These are phyloP conservation scores for Pegoplata infirma DNA, from an alignment of 2,888 invertebrate species.

Conservation along the genomic window DNA sequence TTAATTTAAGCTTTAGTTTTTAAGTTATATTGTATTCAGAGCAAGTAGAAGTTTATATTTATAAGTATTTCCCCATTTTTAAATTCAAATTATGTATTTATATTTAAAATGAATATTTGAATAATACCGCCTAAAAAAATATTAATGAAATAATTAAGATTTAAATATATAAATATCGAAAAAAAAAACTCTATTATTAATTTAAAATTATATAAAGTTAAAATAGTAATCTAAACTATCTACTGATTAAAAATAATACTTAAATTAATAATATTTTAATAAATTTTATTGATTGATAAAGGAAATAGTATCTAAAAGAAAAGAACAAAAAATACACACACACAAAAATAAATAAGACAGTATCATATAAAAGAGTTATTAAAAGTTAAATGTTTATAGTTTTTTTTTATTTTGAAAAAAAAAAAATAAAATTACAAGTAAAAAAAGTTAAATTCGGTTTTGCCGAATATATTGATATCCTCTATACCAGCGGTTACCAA, in stretches of 20 bases:
- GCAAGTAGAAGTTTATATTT: not conserved
- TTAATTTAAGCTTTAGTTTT: not conserved
- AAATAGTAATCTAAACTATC: no score
- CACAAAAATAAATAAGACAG: not conserved
- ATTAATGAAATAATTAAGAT: not conserved
- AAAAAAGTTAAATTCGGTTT: no score
- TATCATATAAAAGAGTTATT: not conserved
- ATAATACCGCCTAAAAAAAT: not conserved
- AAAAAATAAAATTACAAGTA: no score
- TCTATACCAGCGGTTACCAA: no score
- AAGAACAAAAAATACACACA: not conserved
- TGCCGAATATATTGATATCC: no score
- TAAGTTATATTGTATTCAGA: not conserved
- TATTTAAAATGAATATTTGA: not conserved
- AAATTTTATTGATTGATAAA: not conserved
- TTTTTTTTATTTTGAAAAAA: no score
- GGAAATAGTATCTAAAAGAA: not conserved
- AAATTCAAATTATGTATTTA: not conserved
- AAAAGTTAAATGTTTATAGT: not conserved
- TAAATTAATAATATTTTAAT: no score
- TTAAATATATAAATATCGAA: not conserved
- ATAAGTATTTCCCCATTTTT: not conserved
- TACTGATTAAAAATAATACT: no score
- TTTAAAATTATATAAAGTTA: not conserved
- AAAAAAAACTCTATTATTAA: not conserved